Percentiles rank a stretch among this genome's conserved stretches.
Evolutionary conservation across 2,888 invertebrate genomes (phyloP).

Genomic region (Nudaria mundana): DNA sequence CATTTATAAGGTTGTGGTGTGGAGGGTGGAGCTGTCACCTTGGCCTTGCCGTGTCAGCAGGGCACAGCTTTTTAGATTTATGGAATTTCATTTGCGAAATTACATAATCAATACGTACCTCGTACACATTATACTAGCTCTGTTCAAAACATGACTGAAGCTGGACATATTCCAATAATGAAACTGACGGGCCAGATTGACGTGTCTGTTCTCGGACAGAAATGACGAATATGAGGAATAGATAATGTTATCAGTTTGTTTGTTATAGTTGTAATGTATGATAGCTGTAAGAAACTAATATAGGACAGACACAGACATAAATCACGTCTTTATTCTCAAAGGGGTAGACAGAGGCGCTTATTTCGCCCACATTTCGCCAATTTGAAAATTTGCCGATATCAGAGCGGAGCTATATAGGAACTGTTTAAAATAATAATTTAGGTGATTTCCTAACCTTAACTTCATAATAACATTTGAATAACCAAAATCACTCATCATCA

Average conservation of each 20-base stretch:
- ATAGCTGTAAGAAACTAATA: too few relatives aligned
- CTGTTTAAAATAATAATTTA: too few relatives aligned
- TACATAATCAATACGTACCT: conserved; percentile 13
- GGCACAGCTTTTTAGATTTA: conserved; percentile 24
- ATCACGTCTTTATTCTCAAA: too few relatives aligned
- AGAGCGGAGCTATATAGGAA: too few relatives aligned
- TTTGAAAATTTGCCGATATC: too few relatives aligned
- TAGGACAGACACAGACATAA: too few relatives aligned
- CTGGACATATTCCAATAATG: conserved; percentile 15
- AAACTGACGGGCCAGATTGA: conserved; percentile 6
- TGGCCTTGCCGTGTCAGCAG: conserved; percentile 41
- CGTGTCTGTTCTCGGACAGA: neutral
- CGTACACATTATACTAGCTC: neutral
- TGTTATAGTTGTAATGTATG: too few relatives aligned
- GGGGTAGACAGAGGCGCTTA: too few relatives aligned
- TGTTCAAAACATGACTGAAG: conserved; percentile 4
- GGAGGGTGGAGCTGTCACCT: conserved; percentile 19
- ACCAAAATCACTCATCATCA: too few relatives aligned
- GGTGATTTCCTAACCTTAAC: too few relatives aligned
- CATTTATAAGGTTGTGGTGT: conserved; percentile 22
- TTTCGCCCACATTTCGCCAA: too few relatives aligned
- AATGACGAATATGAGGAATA: conserved; percentile 1
- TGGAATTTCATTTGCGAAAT: conserved; percentile 25
- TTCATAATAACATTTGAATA: too few relatives aligned
- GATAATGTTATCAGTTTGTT: neutral